Percentiles rank a stretch among this genome's conserved stretches.
Evolutionary conservation across 2,797 vertebrate species (phyloP).

Genomic region (Gymnothorax reevesii): DNA sequence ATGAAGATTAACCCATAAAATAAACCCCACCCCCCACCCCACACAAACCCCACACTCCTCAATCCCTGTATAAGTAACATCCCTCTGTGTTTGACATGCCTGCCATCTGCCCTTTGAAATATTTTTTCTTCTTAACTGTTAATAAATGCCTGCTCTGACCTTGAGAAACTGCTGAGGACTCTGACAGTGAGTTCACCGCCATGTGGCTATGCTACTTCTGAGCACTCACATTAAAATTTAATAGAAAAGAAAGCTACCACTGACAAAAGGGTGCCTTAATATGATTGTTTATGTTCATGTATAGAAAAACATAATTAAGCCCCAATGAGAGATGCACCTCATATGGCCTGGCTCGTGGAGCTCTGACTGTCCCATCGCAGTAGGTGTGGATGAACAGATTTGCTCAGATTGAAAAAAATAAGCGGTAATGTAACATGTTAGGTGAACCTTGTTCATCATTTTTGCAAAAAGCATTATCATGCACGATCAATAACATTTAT

Average conservation of each 20-base stretch:
- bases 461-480: background rate
- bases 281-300: background rate
- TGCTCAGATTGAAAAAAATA: background rate
- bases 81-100: background rate
- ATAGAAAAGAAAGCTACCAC: background rate
- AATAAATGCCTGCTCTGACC: background rate
- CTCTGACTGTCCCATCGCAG: background rate
- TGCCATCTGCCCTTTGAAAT: background rate
- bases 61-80: background rate
- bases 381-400: background rate
- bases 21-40: background rate
- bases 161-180: background rate
- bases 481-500: too few relatives aligned
- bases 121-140: background rate
- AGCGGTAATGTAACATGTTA: background rate
- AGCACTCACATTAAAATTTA: background rate
- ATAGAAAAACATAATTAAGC: slow-evolving; percentile 1
- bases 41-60: background rate
- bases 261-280: background rate
- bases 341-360: background rate
- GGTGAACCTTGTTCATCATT: background rate
- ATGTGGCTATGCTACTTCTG: background rate
- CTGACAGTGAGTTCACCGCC: background rate
- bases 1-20: background rate
- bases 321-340: background rate